A percentile compares a stretch with the other conserved stretches of the same genome.
phyloP scores from a whole-genome alignment of 1,140 invertebrate species.

The Drosophila insularis region DNA sequence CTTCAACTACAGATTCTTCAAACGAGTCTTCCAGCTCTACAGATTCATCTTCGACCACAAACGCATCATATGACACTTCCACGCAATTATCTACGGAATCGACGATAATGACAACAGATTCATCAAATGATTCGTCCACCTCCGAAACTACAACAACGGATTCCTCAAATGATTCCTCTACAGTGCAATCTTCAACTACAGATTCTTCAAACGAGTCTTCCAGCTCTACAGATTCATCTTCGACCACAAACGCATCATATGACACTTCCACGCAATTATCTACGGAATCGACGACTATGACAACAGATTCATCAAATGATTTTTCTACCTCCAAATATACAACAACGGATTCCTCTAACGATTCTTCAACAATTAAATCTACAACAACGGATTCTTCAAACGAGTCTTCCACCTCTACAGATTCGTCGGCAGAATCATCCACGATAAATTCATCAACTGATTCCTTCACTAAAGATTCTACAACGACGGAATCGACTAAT shows the following conservation, averaged over 20 bases:
- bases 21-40: neutral
- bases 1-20: too few relatives aligned
- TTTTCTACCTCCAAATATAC: constrained; percentile 8
- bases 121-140: neutral
- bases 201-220: neutral
- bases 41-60: too few relatives aligned
- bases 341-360: neutral
- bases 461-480: neutral
- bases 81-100: neutral
- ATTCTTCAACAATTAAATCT: neutral
- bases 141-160: constrained; percentile 15
- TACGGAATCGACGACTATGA: neutral
- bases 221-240: constrained; percentile 5
- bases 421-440: neutral
- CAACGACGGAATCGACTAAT: constrained; percentile 9
- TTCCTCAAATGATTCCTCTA: neutral
- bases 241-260: neutral
- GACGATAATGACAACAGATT: too few relatives aligned
- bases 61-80: neutral
- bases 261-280: neutral
- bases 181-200: neutral
- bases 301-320: neutral
- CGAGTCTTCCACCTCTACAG: neutral
- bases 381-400: constrained; percentile 2
- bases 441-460: neutral